Evolutionary conservation across 2,797 vertebrate species (phyloP), one percentile per base, ranked within the genome.

Genomic region (Pseudomugil tenellus): DNA sequence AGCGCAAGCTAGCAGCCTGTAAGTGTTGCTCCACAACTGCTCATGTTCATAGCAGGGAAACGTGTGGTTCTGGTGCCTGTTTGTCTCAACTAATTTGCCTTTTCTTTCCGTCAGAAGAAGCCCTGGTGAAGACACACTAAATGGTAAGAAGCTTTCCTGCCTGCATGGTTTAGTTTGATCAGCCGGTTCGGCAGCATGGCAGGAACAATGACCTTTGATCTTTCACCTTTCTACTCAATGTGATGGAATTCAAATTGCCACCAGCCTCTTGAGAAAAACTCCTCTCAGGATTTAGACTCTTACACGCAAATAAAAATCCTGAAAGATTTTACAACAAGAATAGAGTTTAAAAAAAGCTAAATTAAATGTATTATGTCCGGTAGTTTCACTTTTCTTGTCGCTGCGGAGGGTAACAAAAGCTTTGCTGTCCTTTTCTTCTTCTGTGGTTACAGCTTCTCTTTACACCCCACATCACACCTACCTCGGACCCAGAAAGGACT

Each of bases 1-100:
- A 29, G 93, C 94, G 63, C 96, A 95, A 83, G 91, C 93, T 67
- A 95, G 90, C 83, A 94, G 90, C 91, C 93, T 96, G 97, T 98
- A 92, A 96, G 97, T 97, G 84, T 85, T 54, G 3, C 10, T 39
- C 7, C 29, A 21, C 65, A 46, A 7, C 2, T 8, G 1, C 23
- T 21, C 13, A 26, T 26, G 2, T n/a, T 21, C 4, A 23, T 48
- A 21, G 5, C 43, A 10, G 41, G 41, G n/a, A n/a, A 46, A 46
- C 6, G 10, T n/a, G 3, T 19, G 19, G 21, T 52, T 26, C 6
- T 43, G 17, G 41, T 43, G 35, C 5, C 1, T 16, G n/a, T 58
- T 46, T 37, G 16, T 65, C 19, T 39, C 14, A 17, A 28, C 29
- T 28, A 48, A 31, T 43, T 46, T 56, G 4, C 58, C 19, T 60